These are phyloP conservation scores for Ernsta delagoae DNA, from an alignment of 2,888 invertebrate genomes.

Conservation along the genomic window DNA sequence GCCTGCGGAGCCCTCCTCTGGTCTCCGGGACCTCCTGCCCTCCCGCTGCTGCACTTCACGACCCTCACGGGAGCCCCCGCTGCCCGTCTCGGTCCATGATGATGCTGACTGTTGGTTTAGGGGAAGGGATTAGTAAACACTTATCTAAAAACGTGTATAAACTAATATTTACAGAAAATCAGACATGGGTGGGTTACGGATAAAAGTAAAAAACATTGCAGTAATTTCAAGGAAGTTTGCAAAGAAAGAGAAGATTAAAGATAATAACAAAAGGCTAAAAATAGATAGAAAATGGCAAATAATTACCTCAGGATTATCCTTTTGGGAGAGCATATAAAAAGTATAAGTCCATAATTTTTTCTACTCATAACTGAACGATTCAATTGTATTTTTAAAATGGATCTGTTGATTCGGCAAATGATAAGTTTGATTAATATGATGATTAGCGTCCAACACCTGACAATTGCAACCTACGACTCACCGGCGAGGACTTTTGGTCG, in stretches of 20 bases:
- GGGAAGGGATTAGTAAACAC: not conserved
- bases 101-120: conserved; percentile 65
- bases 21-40: conserved; percentile 76
- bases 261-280: no score
- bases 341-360: conserved; percentile 1
- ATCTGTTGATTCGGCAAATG: no score
- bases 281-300: not conserved
- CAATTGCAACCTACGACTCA: conserved; percentile 68
- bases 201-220: no score
- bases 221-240: no score
- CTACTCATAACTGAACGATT: no score
- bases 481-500: conserved; percentile 89
- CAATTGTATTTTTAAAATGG: no score
- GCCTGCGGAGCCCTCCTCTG: conserved; percentile 76
- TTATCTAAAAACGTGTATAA: not conserved
- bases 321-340: conserved; percentile 33
- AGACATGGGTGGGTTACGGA: no score
- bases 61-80: conserved; percentile 72
- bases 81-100: conserved; percentile 80
- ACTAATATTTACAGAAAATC: not conserved
- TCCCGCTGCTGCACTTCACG: conserved; percentile 63
- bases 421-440: no score
- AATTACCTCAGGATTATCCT: conserved; percentile 33
- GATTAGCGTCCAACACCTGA: not conserved
- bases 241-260: no score